Conservation (phyloP, 2,888 invertebrate genomes). For the Helleia helle region DNA sequence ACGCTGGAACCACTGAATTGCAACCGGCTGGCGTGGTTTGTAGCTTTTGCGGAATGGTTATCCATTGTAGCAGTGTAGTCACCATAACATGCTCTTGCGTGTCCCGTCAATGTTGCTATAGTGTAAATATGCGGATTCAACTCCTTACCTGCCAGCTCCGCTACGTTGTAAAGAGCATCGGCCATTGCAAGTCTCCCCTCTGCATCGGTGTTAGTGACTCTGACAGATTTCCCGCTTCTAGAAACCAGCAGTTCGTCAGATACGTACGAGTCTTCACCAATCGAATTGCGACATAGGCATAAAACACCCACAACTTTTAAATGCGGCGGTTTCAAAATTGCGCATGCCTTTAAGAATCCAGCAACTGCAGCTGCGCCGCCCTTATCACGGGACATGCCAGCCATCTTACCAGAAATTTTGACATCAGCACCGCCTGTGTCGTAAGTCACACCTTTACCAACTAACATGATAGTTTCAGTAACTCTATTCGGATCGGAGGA, state of each 20-base stretch:
- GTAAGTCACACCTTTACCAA: constrained; percentile 92
- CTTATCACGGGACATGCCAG: constrained; percentile 92
- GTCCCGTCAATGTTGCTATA: constrained; percentile 89
- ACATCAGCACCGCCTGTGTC: constrained; percentile 86
- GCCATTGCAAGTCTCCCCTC: constrained; percentile 94
- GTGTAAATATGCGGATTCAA: constrained; percentile 90
- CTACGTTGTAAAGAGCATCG: constrained; percentile 77
- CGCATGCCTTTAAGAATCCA: constrained; percentile 87
- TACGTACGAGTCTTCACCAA: constrained; percentile 88
- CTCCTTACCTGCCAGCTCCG: constrained; percentile 74
- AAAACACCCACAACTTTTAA: constrained; percentile 85
- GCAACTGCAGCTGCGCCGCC: constrained; percentile 92
- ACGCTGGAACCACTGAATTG: constrained; percentile 80
- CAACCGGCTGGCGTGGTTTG: constrained; percentile 73
- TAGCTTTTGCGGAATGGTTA: constrained; percentile 78
- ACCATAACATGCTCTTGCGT: constrained; percentile 80
- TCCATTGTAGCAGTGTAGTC: constrained; percentile 82
- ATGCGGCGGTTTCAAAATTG: constrained; percentile 80
- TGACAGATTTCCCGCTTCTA: constrained; percentile 83
- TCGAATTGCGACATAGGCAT: constrained; percentile 88
- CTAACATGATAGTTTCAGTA: constrained; percentile 82
- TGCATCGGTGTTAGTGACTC: constrained; percentile 92
- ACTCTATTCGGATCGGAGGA: constrained; percentile 61
- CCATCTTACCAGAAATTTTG: constrained; percentile 81
- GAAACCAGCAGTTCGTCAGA: constrained; percentile 89